phyloP scores from a whole-genome alignment of 2,888 invertebrate species.

The Amorpha juglandis region DNA sequence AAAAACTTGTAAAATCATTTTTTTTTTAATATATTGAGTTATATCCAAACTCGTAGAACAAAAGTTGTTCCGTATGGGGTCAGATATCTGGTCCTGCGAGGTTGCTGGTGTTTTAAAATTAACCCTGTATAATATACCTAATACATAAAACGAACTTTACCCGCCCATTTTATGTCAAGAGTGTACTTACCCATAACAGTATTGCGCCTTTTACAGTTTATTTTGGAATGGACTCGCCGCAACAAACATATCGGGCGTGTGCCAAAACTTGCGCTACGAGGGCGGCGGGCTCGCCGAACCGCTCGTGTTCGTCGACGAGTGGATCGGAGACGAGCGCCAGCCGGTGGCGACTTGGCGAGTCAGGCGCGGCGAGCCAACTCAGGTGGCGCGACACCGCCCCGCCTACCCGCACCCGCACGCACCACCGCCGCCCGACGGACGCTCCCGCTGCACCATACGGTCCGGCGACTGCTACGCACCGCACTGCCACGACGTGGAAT shows the following conservation, averaged over 20 bases:
- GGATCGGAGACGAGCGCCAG: background rate
- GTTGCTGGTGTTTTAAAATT: no score
- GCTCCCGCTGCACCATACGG: constrained; percentile 28
- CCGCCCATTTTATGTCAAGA: no score
- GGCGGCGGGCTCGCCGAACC: background rate
- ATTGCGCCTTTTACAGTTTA: constrained; percentile 4
- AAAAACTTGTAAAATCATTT: no score
- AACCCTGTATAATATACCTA: no score
- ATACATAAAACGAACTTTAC: no score
- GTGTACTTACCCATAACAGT: no score
- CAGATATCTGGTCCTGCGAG: no score
- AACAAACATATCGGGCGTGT: constrained; percentile 27
- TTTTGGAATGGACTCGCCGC: constrained; percentile 27
- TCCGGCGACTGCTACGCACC: constrained; percentile 78
- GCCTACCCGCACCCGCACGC: no score
- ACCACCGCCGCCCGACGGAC: constrained; percentile 39
- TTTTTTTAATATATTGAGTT: no score
- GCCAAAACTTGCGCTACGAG: constrained; percentile 30
- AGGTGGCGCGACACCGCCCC: no score
- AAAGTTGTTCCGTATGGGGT: no score
- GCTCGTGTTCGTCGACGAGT: constrained; percentile 12
- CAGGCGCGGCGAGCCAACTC: background rate
- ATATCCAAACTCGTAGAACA: no score
- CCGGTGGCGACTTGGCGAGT: background rate
- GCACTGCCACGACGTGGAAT: constrained; percentile 84